Evolutionary conservation across 2,797 vertebrate species (phyloP), one percentile per base, ranked within the genome.

Genomic region (Eospalax fontanierii): DNA sequence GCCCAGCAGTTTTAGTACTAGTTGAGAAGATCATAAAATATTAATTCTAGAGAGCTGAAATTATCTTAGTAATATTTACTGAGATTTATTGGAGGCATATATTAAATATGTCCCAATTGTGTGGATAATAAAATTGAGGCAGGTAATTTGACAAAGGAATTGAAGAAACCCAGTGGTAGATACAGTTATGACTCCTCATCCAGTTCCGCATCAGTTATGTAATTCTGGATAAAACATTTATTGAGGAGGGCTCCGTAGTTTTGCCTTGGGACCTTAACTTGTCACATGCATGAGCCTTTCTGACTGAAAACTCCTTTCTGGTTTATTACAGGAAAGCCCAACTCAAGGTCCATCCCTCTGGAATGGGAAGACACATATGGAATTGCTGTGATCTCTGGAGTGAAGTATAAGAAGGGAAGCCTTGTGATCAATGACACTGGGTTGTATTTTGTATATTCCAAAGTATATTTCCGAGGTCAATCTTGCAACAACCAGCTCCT

Each of bases 371-470:
- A 98, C 0, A 95, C 61, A 22, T 90, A 95, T 0, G 98, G 99
- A 9, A 98, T 93, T 12, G 99, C 99, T 4, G 99, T 99, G 97
- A 97, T 97, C 16, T 96, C 97, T 0, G 99, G 99, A 1, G 94
- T 99, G 83, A 90, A 95, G 21, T 99, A 99, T 96, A 97, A 30
- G 0, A 96, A 99, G 0, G 98, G 98, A 0, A 98, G 98, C 5
- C 98, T 99, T 1, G 96, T 99, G 89, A 98, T 99, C 96, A 99
- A 99, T 1, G 98, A 99, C 95, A 98, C 98, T 0, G 99, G 99
- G n/a, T 94, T 99, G 0, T 99, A 99, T 98, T 99, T 99, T 0
- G 97, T 99, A 33, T 99, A 99, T 98, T 99, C 99, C n/a, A 99
- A 99, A 0, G 98, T 99, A 68, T 98, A 99, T 96, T 98, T 99